Base-by-base conservation (phyloP, 92 coral and sea anemone genomes). In the Palythoa grandiflora region DNA sequence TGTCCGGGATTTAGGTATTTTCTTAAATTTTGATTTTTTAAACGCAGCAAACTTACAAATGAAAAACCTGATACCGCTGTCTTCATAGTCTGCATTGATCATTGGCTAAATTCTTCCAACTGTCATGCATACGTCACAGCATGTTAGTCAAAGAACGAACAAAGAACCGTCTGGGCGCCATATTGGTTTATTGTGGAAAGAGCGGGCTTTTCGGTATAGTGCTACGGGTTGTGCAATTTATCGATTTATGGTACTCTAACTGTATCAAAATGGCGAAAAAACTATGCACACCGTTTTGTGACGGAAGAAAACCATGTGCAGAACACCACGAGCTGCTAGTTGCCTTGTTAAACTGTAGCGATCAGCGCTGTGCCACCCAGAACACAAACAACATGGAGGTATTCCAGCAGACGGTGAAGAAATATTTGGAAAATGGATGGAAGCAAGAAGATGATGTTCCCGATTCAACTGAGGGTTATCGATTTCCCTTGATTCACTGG, bases 401-500 rank as follows among this genome's bases (percentile, higher is more conserved):
- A 1, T 84, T 94, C 16, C 90, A 91, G 76, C 38, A 48, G 17
- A 74, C 84, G 6, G 93, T 96, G n/a, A 88, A 83, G 47, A 79
- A 65, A 38, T 75, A 76, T 61, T 55, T 89, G 28, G 79, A 84
- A 68, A 89, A 83, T 36, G 98, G 98, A 9, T 96, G 98, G 98
- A 84, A 91, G 51, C 81, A 61, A 51, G 87, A 96, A 72, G 92
- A 90, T 63, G 96, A 89, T 5, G 91, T 96, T 13, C 89, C 93
- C 15, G 98, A 96, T 72, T 79, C 93, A n/a, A 90, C 75, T 2
- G 87, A 76, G 47, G 90, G 93, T 50, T 96, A 86, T 38, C 90
- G 91, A 16, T 96, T 94, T 80, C 98, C 98, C 16, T 88, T 96
- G 16, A 84, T 96, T 4, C 98, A 96, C 90, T 96, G 98, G 98